Conservation (phyloP, 2,113 vertebrate species). For the Nanorana parkeri region DNA sequence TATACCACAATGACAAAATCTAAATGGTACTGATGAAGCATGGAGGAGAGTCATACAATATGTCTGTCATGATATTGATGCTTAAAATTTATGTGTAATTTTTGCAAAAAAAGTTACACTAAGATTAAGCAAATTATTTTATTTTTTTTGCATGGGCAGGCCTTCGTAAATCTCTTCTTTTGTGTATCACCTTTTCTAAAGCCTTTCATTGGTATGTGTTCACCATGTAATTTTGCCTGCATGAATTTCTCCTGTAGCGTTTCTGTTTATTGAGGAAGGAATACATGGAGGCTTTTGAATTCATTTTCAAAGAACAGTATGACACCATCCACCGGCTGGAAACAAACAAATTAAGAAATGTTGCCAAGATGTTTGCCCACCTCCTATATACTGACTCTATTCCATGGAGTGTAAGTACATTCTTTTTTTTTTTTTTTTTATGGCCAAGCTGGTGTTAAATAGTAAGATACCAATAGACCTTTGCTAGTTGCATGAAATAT, state of each 20-base stretch:
- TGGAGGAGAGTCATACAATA: no score
- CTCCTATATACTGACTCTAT: slow-evolving; percentile 95
- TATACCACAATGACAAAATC: no score
- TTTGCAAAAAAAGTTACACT: no score
- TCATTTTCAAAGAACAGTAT: slow-evolving; percentile 95
- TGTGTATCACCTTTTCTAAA: neutral
- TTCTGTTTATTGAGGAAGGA: slow-evolving; percentile 98
- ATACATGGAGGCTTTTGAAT: slow-evolving; percentile 98
- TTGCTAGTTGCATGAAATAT: no score
- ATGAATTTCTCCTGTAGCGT: slow-evolving; percentile 74
- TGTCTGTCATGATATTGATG: no score
- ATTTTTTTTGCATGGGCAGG: neutral
- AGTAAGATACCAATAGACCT: no score
- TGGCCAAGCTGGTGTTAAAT: no score
- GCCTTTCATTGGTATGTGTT: slow-evolving; percentile 25
- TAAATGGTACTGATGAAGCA: no score
- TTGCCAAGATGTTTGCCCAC: slow-evolving; percentile 96
- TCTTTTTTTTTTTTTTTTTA: neutral
- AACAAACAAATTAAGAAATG: slow-evolving; percentile 97
- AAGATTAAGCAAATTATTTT: neutral
- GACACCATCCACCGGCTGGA: slow-evolving; percentile 97
- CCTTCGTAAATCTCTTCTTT: neutral
- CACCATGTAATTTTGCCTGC: slow-evolving; percentile 1
- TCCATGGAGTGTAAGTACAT: slow-evolving; percentile 92
- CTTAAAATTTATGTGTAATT: no score